Evolutionary conservation across 1,140 invertebrate species (phyloP).

Genomic region (Bilobella aurantiaca): DNA sequence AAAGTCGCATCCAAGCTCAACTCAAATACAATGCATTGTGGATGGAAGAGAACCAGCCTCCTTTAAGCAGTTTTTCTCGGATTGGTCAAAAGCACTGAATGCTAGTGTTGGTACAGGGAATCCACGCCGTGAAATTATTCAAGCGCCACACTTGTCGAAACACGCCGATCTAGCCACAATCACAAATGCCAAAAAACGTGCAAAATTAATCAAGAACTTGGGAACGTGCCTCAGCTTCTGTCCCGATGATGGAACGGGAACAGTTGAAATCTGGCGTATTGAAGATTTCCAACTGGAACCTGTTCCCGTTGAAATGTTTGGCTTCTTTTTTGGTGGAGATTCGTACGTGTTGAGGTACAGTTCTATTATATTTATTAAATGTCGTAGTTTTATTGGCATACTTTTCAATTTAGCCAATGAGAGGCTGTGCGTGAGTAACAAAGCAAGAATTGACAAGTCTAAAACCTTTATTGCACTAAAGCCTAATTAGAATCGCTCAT

Average conservation of each 20-base stretch:
- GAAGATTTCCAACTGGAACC: constrained; percentile 50
- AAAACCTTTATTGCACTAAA: no score
- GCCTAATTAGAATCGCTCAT: no score
- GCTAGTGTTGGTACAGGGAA: constrained; percentile 38
- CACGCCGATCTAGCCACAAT: background rate
- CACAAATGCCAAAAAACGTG: constrained; percentile 4
- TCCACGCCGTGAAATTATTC: background rate
- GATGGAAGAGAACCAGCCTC: constrained; percentile 60
- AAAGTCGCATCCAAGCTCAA: constrained; percentile 66
- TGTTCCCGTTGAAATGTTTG: constrained; percentile 47
- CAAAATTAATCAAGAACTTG: constrained; percentile 29
- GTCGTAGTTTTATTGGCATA: no score
- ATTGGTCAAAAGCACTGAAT: constrained; percentile 54
- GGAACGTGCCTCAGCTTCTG: constrained; percentile 52
- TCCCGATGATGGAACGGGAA: constrained; percentile 56
- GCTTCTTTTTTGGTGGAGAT: constrained; percentile 63
- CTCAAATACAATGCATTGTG: constrained; percentile 52
- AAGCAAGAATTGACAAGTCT: no score
- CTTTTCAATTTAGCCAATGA: no score
- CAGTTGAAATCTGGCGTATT: constrained; percentile 44
- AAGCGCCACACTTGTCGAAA: background rate
- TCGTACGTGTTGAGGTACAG: constrained; percentile 66
- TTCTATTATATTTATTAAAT: no score
- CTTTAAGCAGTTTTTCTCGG: constrained; percentile 67
- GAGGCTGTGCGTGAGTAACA: no score